Evolutionary conservation across 2,113 vertebrate species (phyloP).

Genomic region (Pachyramphus minor): DNA sequence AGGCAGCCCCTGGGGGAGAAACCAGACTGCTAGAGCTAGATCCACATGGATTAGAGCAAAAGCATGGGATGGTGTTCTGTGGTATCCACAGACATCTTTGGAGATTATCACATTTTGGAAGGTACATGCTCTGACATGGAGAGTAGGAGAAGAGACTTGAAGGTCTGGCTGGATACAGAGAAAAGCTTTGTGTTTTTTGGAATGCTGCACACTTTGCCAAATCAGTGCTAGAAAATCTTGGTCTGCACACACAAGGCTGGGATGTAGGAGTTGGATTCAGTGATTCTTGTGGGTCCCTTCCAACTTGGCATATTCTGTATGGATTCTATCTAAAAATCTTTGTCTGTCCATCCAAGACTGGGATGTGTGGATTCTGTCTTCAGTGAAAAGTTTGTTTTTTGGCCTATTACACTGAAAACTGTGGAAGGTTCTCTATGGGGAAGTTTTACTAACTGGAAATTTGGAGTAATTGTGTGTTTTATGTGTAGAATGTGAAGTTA

Average conservation of each 20-base stretch:
- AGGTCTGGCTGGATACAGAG: background rate
- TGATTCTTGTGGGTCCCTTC: too few relatives aligned
- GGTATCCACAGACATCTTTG: background rate
- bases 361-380: background rate
- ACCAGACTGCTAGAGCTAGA: background rate
- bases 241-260: background rate
- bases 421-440: background rate
- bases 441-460: background rate
- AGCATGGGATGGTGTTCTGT: background rate
- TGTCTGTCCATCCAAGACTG: background rate
- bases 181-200: background rate
- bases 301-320: too few relatives aligned
- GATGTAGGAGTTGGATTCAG: too few relatives aligned
- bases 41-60: background rate
- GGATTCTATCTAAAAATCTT: background rate
- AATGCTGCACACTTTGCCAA: background rate
- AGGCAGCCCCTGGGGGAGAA: background rate
- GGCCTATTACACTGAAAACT: background rate
- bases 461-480: background rate
- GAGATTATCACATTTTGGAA: background rate
- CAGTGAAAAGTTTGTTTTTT: background rate
- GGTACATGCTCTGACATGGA: background rate
- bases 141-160: constrained; percentile 7
- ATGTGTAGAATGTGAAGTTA: too few relatives aligned
- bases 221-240: background rate